Percentiles rank a stretch among this genome's conserved stretches.
phyloP scores from a whole-genome alignment of 2,797 vertebrate species.

The Pseudotriccus pelzelni region DNA sequence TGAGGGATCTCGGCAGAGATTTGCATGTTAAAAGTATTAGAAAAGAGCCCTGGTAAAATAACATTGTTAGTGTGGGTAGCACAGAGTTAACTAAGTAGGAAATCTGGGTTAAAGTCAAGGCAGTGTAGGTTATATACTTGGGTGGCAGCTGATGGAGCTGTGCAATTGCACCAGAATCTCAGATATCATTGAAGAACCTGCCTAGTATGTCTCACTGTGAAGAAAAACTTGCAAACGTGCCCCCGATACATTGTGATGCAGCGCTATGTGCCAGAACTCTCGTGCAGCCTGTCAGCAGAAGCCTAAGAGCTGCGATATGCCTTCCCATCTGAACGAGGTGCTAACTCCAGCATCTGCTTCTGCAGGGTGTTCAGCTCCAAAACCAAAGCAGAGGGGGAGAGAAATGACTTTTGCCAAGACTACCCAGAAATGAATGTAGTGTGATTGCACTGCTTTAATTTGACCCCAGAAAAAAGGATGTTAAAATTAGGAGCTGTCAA shows the following conservation, averaged over 20 bases:
- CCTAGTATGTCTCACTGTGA: neutral
- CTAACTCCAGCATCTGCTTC: constrained; percentile 27
- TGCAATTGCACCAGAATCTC: neutral
- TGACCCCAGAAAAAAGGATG: neutral
- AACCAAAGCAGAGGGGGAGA: neutral
- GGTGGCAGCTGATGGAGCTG: neutral
- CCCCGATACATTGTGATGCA: neutral
- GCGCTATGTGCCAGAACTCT: neutral
- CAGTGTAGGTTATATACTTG: neutral
- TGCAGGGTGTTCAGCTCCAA: neutral
- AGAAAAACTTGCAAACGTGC: neutral
- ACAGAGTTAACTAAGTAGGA: neutral
- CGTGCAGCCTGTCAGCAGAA: neutral
- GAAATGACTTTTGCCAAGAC: neutral
- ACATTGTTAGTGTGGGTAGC: neutral
- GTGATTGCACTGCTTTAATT: neutral
- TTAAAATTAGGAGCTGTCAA: neutral
- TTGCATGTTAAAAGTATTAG: neutral
- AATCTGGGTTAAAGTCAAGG: neutral
- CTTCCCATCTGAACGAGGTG: neutral
- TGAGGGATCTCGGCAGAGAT: neutral
- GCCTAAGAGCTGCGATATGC: neutral
- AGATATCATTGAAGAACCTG: neutral
- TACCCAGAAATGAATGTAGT: neutral
- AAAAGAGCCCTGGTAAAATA: neutral